Evolutionary conservation across 2,113 vertebrate species (phyloP).

Genomic region (Brachyhypopomus gauderio): DNA sequence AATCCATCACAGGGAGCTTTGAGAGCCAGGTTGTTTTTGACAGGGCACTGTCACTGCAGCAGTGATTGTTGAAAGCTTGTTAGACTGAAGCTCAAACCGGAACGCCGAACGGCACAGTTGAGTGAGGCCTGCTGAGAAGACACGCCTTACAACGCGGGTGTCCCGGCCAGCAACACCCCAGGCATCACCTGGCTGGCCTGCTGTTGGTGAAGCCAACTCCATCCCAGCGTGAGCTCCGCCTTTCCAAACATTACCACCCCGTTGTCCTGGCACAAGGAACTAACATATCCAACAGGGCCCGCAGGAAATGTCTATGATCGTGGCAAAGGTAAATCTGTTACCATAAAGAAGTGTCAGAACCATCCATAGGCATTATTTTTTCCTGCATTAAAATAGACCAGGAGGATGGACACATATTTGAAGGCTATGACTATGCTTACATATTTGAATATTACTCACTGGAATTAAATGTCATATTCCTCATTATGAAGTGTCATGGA

Average conservation of each 20-base stretch:
- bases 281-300: neutral
- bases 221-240: conserved; percentile 29
- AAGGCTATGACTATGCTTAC: neutral
- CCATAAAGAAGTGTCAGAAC: neutral
- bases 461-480: neutral
- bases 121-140: conserved; percentile 13
- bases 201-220: conserved; percentile 13
- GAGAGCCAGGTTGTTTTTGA: conserved; percentile 26
- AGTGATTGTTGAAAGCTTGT: conserved; percentile 40
- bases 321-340: neutral
- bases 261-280: conserved; percentile 2
- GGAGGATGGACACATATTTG: neutral
- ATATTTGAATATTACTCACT: neutral
- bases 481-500: neutral
- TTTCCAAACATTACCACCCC: conserved; percentile 23
- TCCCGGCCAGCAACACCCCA: conserved; percentile 22
- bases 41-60: conserved; percentile 30
- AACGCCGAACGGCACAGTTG: conserved; percentile 9
- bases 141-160: neutral
- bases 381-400: neutral
- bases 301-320: conserved; percentile 10
- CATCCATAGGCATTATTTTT: neutral
- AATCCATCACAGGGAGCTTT: neutral
- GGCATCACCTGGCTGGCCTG: conserved; percentile 36
- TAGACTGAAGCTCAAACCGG: conserved; percentile 33